Evolutionary conservation across 2,888 invertebrate species (phyloP), one percentile per base, ranked within the genome.

Genomic region (Synanthedon formicaeformis): DNA sequence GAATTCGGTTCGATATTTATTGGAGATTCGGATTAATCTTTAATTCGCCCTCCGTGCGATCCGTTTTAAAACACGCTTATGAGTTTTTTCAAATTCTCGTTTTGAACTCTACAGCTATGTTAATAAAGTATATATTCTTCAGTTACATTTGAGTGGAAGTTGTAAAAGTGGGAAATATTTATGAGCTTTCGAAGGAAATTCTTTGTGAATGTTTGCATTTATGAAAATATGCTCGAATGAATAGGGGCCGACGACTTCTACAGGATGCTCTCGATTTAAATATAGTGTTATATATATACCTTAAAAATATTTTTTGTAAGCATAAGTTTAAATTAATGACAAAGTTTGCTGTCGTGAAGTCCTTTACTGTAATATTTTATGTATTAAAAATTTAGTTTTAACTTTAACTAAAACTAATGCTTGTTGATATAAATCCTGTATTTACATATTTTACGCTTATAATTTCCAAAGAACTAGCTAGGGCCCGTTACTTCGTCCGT

Each of bases 161-260:
- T 78, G 79, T 82, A 82, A 83, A 84, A 85, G 80, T 81, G 81
- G 83, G 77, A 74, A 81, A 84, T 86, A 86, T 86, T 86, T 86
- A 86, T 85, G 86, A 84, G 82, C 83, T 84, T 85, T 83, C 75
- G 78, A 81, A 84, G 81, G 79, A 84, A 86, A 83, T 84, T 85
- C 84, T 85, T 86, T 82, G 71, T 74, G 78, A 85, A 81, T 85
- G 85, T 86, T 86, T 85, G 86, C 86, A 86, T 86, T 86, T 86
- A 86, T 86, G 84, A 85, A 86, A 86, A 86, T 86, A 86, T 86
- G 86, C 84, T 85, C 71, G 71, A 78, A 77, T 79, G 75, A 77
- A 80, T 75, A 75, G 75, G 50, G 76, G 78, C 60, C 59, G 57
- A 54, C 61, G 60, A 60, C 60, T 27, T 40, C 27, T 18, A 50